Percentiles rank a stretch among this genome's conserved stretches.
These are phyloP conservation scores for Ispidina picta DNA, from an alignment of 2,797 vertebrate genomes.

Conservation along the genomic window DNA sequence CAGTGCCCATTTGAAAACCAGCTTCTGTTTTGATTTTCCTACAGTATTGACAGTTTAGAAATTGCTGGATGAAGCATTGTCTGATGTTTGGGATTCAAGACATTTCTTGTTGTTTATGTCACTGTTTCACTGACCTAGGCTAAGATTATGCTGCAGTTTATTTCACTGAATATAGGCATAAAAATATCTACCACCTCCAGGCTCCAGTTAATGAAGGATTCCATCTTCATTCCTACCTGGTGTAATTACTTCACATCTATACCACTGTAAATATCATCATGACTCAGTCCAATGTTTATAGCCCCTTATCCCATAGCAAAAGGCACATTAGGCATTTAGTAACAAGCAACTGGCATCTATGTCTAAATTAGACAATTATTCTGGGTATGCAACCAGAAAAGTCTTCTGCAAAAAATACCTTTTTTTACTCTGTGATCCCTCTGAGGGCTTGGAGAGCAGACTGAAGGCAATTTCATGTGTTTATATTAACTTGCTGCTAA, in stretches of 20 bases:
- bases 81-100: background rate
- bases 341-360: background rate
- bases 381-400: background rate
- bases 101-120: background rate
- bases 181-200: background rate
- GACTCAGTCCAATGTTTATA: background rate
- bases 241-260: constrained; percentile 1
- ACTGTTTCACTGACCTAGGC: background rate
- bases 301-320: background rate
- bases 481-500: constrained; percentile 42
- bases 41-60: background rate
- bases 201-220: background rate
- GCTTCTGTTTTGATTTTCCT: background rate
- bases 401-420: background rate
- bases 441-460: constrained; percentile 7
- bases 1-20: background rate
- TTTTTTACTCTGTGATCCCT: background rate
- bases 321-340: background rate
- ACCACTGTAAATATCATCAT: constrained; percentile 1
- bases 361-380: background rate
- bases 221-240: background rate
- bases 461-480: constrained; percentile 26
- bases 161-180: background rate
- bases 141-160: background rate
- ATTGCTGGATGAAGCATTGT: background rate